Base-by-base conservation (phyloP, 2,113 vertebrate genomes). In the Toxostoma redivivum region DNA sequence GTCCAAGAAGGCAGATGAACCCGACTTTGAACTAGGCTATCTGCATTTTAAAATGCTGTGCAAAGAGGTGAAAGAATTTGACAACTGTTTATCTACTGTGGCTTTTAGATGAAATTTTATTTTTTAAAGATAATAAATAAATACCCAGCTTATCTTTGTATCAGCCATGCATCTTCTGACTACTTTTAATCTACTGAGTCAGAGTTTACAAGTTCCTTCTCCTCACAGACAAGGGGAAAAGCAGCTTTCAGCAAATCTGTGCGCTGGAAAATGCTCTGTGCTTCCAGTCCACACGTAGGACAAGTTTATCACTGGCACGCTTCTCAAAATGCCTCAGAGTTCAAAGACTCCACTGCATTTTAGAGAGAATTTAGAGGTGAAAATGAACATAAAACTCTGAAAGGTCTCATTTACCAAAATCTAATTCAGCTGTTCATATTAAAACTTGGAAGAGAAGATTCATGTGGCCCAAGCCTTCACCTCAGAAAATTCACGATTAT, bases 301-400 rank as follows among this genome's bases (percentile, higher is more conserved):
- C 0, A 2, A 47, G 38, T 17, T 81, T 27, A 48, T 33, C 3
- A 1, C n/a, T 19, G 0, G 9, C 44, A 44, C 0, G 0, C 31
- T 23, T 27, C 53, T 48, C 30, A 14, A 37, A 86, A 40, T 3
- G 3, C 31, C 21, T 5, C 16, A 8, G 85, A 78, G 70, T 64
- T 76, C 60, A 71, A 22, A 72, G 83, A n/a, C 27, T n/a, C 33
- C 45, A 23, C 11, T 40, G 42, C 8, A 14, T 53, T 88, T 69
- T 7, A 70, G 31, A 57, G 40, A 19, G 33, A 62, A 27, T 22
- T 16, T 35, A 0, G 9, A 16, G 30, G 7, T 4, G 2, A 31
- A 86, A 82, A 47, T 28, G 10, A 64, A 15, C 40, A 73, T 13
- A 66, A 45, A 73, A 47, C 42, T 78, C 48, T 19, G 15, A 27